These are phyloP conservation scores for Amphipyra berbera DNA, from an alignment of 2,888 invertebrate genomes.

Conservation along the genomic window DNA sequence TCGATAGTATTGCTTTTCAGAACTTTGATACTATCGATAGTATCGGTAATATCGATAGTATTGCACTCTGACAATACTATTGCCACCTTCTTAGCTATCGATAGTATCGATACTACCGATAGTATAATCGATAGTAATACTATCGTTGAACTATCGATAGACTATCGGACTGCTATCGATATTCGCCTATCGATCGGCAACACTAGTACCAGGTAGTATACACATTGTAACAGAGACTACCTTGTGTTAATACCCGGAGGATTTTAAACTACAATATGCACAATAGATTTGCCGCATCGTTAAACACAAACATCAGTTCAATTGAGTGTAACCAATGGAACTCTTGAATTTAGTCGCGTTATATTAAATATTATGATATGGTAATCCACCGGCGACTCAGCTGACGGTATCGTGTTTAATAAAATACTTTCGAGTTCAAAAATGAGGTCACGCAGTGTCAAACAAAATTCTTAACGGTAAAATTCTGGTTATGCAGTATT, in stretches of 20 bases:
- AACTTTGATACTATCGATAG: too few relatives aligned
- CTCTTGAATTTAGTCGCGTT: conserved; percentile 20
- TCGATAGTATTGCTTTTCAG: too few relatives aligned
- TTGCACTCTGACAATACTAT: too few relatives aligned
- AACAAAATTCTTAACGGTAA: conserved; percentile 34
- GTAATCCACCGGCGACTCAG: conserved; percentile 21
- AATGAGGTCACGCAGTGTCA: conserved; percentile 28
- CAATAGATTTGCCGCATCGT: conserved; percentile 28
- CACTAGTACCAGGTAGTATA: too few relatives aligned
- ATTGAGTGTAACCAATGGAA: neutral
- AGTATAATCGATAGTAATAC: too few relatives aligned
- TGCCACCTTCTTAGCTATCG: too few relatives aligned
- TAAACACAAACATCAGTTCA: conserved; percentile 10
- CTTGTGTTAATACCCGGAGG: too few relatives aligned
- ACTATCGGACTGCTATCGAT: too few relatives aligned
- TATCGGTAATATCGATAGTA: too few relatives aligned
- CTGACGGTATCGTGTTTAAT: conserved; percentile 30
- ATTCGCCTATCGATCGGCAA: too few relatives aligned
- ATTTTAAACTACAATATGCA: conserved; percentile 3
- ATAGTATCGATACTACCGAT: too few relatives aligned
- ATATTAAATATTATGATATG: conserved; percentile 18
- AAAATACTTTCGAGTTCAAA: conserved; percentile 27
- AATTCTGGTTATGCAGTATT: neutral
- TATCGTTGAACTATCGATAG: too few relatives aligned
- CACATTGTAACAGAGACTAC: conserved; percentile 1